Evolutionary conservation across 1,140 invertebrate genomes (phyloP).

Genomic region (Diuraphis noxia): DNA sequence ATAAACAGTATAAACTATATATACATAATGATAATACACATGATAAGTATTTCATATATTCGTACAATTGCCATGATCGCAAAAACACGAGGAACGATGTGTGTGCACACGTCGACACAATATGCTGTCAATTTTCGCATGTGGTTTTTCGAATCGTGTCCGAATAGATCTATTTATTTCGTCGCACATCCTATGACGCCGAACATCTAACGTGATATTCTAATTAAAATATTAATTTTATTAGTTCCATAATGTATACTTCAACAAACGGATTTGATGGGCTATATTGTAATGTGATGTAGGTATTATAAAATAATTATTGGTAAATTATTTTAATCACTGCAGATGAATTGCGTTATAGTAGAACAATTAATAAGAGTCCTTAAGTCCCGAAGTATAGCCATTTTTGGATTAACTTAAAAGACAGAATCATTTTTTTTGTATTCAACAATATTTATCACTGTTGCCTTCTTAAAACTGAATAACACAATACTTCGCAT

Average conservation of each 20-base stretch:
- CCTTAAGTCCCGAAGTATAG: background rate
- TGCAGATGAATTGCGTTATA: background rate
- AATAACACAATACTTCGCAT: background rate
- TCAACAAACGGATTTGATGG: background rate
- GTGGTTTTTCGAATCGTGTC: background rate
- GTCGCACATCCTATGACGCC: background rate
- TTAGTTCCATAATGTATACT: background rate
- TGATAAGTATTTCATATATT: too few relatives aligned
- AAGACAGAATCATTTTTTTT: background rate
- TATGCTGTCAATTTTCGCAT: background rate
- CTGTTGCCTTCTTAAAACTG: background rate
- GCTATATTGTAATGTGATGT: too few relatives aligned
- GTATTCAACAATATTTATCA: background rate
- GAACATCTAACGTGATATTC: background rate
- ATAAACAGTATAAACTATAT: too few relatives aligned
- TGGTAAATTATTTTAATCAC: too few relatives aligned
- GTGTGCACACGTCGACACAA: background rate
- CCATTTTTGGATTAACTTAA: background rate
- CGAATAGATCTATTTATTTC: background rate
- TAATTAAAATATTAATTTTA: background rate
- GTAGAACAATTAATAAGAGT: background rate
- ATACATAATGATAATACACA: too few relatives aligned
- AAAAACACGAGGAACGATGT: background rate
- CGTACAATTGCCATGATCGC: background rate
- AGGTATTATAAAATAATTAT: too few relatives aligned